Evolutionary conservation across 2,113 vertebrate genomes (phyloP).

Genomic region (Oryzias javanicus): DNA sequence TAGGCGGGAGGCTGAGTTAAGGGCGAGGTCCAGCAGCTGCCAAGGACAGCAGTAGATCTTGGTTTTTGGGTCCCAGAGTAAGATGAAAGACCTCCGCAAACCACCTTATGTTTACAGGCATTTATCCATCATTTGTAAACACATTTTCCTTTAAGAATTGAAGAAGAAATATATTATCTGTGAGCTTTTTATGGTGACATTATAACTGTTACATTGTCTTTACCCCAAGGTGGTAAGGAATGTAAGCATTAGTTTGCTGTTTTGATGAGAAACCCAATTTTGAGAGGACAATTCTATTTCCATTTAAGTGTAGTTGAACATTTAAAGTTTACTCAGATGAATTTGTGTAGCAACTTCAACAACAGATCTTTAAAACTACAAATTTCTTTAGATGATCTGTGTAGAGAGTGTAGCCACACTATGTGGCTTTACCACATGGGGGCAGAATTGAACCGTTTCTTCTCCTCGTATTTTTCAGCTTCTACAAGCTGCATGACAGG

Average conservation of each 20-base stretch:
- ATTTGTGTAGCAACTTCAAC: no score
- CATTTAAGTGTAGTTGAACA: no score
- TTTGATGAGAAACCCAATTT: no score
- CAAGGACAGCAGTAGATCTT: slow-evolving; percentile 36
- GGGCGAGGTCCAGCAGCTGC: slow-evolving; percentile 42
- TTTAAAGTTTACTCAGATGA: no score
- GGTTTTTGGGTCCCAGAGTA: slow-evolving; percentile 41
- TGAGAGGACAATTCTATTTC: no score
- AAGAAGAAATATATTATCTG: no score
- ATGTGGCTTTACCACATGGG: slow-evolving; percentile 50
- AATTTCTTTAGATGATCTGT: no score
- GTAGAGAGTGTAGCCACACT: not conserved
- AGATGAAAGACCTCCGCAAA: slow-evolving; percentile 35
- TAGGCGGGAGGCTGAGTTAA: slow-evolving; percentile 36
- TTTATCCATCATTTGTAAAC: slow-evolving; percentile 5
- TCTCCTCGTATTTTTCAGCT: slow-evolving; percentile 76
- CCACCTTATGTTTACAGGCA: slow-evolving; percentile 21
- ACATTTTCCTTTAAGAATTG: not conserved
- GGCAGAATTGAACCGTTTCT: slow-evolving; percentile 41
- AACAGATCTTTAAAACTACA: no score
- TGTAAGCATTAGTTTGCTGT: no score
- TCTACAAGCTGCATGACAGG: slow-evolving; percentile 95
- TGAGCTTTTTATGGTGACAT: no score
- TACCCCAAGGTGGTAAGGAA: no score
- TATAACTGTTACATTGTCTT: no score